phyloP scores from a whole-genome alignment of 2,888 invertebrate species.

The Rhaphigaster nebulosa region DNA sequence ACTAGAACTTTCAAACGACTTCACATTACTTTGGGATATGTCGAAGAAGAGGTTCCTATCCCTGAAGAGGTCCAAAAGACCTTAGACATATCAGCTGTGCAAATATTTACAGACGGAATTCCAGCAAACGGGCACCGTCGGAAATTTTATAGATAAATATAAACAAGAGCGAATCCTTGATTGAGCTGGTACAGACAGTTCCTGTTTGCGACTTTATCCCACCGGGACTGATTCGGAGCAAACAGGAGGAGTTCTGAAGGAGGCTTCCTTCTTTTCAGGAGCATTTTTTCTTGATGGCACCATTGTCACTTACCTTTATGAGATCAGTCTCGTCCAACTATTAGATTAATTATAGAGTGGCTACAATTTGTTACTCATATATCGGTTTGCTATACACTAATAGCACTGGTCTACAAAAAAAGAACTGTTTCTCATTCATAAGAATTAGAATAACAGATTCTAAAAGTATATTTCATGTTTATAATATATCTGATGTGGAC shows the following conservation, averaged over 20 bases:
- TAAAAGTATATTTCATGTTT: too few species aligned
- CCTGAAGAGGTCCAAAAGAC: neutral
- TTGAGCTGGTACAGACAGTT: neutral
- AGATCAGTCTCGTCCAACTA: too few species aligned
- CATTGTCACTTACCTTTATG: too few species aligned
- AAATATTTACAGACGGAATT: neutral
- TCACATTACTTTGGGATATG: neutral
- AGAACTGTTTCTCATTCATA: too few species aligned
- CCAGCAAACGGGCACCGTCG: neutral
- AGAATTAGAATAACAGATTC: too few species aligned
- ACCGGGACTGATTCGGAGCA: neutral
- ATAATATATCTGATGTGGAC: too few species aligned
- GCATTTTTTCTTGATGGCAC: neutral
- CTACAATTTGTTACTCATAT: too few species aligned
- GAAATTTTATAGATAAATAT: neutral
- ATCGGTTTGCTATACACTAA: too few species aligned
- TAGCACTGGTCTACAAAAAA: too few species aligned
- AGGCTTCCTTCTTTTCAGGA: neutral
- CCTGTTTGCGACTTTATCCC: neutral
- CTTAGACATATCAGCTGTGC: neutral
- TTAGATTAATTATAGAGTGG: too few species aligned
- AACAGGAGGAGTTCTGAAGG: neutral
- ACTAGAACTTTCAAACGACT: neutral
- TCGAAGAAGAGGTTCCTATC: neutral
- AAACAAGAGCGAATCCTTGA: slow-evolving; percentile 15